Percentiles rank a stretch among this genome's conserved stretches.
Evolutionary conservation across 2,113 vertebrate species (phyloP).

Genomic region (Trochalopteron elliotii): DNA sequence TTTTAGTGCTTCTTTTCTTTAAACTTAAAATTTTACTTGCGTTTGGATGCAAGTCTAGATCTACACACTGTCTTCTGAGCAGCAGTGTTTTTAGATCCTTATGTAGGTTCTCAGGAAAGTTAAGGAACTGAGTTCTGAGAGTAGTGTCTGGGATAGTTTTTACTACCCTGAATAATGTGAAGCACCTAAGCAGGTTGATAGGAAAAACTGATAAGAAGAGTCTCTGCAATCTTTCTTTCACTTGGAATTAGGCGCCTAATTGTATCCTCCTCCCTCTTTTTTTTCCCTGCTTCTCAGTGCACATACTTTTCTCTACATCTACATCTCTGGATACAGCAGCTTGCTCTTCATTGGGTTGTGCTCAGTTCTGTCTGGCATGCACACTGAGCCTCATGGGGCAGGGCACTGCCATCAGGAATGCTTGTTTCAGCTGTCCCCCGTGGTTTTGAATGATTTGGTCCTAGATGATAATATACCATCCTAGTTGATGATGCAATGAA

Average conservation of each 20-base stretch:
- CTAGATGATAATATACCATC: neutral
- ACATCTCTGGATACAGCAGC: neutral
- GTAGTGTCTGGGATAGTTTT: neutral
- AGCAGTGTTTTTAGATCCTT: neutral
- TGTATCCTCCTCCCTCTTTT: neutral
- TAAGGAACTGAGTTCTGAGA: neutral
- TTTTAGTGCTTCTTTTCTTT: neutral
- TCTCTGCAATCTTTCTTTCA: neutral
- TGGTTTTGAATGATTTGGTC: neutral
- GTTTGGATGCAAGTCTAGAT: neutral
- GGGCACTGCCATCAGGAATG: neutral
- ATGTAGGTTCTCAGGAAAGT: rapidly evolving
- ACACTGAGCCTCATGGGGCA: rapidly evolving
- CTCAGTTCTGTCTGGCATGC: neutral
- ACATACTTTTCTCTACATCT: neutral
- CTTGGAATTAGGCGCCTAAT: neutral
- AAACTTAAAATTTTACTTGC: neutral
- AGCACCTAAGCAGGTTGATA: neutral
- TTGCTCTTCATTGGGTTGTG: neutral
- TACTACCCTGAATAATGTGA: neutral
- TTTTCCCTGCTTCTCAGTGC: rapidly evolving
- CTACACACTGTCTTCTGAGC: neutral
- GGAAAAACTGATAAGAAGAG: neutral
- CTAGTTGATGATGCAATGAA: neutral
- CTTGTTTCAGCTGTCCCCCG: rapidly evolving